Percentiles rank a stretch among this genome's conserved stretches.
phyloP scores from a whole-genome alignment of 2,113 vertebrate genomes.

The Ammodytes dubius region DNA sequence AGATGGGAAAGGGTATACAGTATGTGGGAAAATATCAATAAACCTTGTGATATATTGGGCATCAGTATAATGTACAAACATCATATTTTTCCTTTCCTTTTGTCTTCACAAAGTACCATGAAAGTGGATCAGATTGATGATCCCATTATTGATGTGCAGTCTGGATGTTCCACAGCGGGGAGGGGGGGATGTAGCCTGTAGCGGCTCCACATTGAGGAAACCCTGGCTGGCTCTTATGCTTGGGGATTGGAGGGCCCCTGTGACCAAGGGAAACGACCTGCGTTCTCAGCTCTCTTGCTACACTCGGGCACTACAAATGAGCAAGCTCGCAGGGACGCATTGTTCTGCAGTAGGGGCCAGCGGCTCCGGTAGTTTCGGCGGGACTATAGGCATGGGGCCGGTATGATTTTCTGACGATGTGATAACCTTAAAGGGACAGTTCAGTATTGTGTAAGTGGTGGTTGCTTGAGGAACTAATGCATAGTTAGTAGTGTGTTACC shows the following conservation, averaged over 20 bases:
- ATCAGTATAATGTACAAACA: not conserved
- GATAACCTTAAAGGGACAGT: too few species aligned
- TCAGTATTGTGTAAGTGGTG: too few species aligned
- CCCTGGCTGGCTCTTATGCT: constrained; percentile 6
- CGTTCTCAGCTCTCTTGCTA: constrained; percentile 39
- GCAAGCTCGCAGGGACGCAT: constrained; percentile 19
- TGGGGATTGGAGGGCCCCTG: constrained; percentile 36
- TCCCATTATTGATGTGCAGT: not conserved
- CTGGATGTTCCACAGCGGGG: not conserved
- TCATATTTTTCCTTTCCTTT: not conserved
- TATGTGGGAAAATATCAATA: not conserved
- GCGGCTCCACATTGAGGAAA: constrained; percentile 29
- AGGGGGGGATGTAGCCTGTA: constrained; percentile 1
- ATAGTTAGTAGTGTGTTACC: too few species aligned
- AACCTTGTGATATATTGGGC: not conserved
- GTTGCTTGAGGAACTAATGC: too few species aligned
- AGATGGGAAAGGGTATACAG: not conserved
- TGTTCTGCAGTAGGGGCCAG: constrained; percentile 16
- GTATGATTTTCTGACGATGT: too few species aligned
- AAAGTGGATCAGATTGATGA: not conserved
- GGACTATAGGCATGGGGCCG: not conserved
- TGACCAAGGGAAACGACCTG: constrained; percentile 64
- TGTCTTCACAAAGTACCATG: not conserved
- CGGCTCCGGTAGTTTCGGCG: not conserved
- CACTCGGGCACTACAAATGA: constrained; percentile 56